A percentile compares a stretch with the other conserved stretches of the same genome.
phyloP scores from a whole-genome alignment of 2,113 vertebrate genomes.

The Anguilla rostrata region DNA sequence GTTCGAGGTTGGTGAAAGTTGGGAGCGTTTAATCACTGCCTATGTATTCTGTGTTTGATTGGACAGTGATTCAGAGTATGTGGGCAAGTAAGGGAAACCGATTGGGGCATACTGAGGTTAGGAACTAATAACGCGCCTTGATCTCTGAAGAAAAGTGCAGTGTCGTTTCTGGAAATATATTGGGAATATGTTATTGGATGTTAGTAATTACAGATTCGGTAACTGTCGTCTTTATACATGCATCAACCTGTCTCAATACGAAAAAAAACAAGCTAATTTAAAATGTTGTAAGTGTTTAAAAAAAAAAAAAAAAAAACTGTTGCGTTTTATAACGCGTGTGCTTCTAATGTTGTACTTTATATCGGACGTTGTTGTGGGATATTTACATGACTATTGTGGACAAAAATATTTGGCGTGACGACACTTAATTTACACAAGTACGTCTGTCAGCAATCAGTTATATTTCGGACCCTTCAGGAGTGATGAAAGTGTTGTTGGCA shows the following conservation, averaged over 20 bases:
- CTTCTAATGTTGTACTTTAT: neutral
- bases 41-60: neutral
- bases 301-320: no score
- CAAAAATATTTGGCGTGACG: neutral
- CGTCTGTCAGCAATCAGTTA: no score
- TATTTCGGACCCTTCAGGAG: no score
- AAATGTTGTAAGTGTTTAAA: no score
- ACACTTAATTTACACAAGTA: no score
- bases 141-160: neutral
- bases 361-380: neutral
- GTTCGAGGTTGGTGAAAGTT: neutral
- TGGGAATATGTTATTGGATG: neutral
- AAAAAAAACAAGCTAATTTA: no score
- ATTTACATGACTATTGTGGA: neutral
- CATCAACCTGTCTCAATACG: no score
- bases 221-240: neutral
- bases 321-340: no score
- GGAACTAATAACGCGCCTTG: neutral
- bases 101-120: neutral
- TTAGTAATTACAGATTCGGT: neutral
- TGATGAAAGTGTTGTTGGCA: no score
- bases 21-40: neutral
- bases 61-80: neutral
- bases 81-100: neutral
- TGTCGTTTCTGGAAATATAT: neutral